Percentiles rank a stretch among this genome's conserved stretches.
Evolutionary conservation across 2,888 invertebrate genomes (phyloP).

Genomic region (Steinernema hermaphroditum): DNA sequence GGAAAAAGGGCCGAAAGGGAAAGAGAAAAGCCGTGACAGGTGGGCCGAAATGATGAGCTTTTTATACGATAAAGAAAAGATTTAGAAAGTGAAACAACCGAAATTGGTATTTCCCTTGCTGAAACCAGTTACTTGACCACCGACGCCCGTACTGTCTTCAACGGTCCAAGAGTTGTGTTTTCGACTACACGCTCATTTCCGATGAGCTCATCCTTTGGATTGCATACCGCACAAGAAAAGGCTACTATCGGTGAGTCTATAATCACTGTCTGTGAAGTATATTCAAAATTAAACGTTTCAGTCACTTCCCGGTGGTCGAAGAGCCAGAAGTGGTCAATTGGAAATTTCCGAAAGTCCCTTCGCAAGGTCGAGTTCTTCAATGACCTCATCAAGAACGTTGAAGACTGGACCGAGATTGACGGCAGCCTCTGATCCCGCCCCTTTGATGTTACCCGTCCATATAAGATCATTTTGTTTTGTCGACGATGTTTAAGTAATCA

Average conservation of each 20-base stretch:
- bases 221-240: not conserved
- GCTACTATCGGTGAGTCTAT: not conserved
- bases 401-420: not conserved
- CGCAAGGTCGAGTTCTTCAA: not conserved
- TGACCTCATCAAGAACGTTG: not conserved
- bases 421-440: not conserved
- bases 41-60: no score
- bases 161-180: not conserved
- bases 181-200: slow-evolving; percentile 13
- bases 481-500: no score
- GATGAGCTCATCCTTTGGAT: not conserved
- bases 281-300: no score
- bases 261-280: not conserved
- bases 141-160: no score
- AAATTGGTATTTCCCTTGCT: no score
- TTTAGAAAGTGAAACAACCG: no score
- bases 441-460: no score
- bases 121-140: no score
- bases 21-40: no score
- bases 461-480: no score
- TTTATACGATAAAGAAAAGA: no score
- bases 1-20: no score
- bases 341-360: not conserved
- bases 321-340: not conserved
- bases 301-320: not conserved